Evolutionary conservation across 2,888 invertebrate species (phyloP), one percentile per base, ranked within the genome.

Genomic region (Ophion ventricosus): DNA sequence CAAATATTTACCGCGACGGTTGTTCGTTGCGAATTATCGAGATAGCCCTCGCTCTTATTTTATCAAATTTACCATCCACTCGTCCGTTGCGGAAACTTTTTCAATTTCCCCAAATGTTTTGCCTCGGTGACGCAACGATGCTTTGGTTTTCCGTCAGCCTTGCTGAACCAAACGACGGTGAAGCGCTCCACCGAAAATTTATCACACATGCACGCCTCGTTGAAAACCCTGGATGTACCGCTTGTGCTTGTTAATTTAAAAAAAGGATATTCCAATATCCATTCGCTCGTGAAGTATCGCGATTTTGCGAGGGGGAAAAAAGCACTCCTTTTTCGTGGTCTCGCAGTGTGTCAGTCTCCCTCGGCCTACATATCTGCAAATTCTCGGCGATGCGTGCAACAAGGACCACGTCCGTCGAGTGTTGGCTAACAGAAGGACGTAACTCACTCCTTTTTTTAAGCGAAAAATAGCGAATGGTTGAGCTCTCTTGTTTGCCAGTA

Each of bases 401-500:
- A 4, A 11, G 2, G 17, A 49, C 14, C 49, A 49, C 49, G 49
- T 49, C 49, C 3, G 49, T 1, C 25, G 25, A 8, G 25, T 2
- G 20, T 20, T 56, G 69, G 20, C 56, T 26, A 29, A 5, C 29
- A 26, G n/a, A 56, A 54, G 70, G 56, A n/a, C 70, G 11, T 57
- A 23, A 23, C 35, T 57, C 7, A 7, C 35, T 1, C 11, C 14
- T n/a, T 72, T 72, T 72, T 72, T 67, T 49, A 20, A 25, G 29
- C 17, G 57, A 20, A 57, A 72, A 59, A 59, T 23, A 7, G 10
- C 23, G 23, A 29, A 23, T 11, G 29, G 26, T 56, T 70, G 57
- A 3, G 35, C 20, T 72, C 40, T 72, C 59, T 72, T 72, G 57
- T 74, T 74, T 49, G 54, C 26, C 23, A 73, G 25, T 11, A 0